Conservation (phyloP, 2,113 vertebrate species). For the Mesocricetus auratus region DNA sequence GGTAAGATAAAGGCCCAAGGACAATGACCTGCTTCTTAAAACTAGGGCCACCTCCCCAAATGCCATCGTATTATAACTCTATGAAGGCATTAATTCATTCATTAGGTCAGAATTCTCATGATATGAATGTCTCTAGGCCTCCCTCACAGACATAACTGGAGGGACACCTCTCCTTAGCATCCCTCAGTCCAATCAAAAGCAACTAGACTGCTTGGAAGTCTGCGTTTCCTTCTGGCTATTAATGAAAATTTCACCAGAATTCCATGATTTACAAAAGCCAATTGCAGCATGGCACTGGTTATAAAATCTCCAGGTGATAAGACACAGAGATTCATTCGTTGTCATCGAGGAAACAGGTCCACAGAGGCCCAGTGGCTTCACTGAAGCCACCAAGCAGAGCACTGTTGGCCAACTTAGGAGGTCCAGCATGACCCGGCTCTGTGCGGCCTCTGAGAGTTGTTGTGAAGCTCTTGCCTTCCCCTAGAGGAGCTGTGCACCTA, state of each 20-base stretch:
- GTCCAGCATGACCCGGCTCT: neutral
- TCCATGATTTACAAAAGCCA: slow-evolving; percentile 4
- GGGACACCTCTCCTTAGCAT: neutral
- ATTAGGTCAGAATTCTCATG: neutral
- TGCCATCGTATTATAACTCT: neutral
- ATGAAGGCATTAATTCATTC: neutral
- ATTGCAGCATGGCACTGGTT: neutral
- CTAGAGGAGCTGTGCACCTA: neutral
- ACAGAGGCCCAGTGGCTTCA: neutral
- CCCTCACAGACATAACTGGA: neutral
- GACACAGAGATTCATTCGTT: neutral
- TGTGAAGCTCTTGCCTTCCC: neutral
- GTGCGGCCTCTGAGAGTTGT: neutral
- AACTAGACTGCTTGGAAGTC: neutral
- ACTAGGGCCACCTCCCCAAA: neutral
- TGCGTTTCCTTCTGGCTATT: slow-evolving; percentile 24
- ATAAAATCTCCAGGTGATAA: neutral
- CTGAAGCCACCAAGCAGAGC: neutral
- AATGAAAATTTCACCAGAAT: neutral
- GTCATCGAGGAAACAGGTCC: neutral
- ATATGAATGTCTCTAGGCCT: neutral
- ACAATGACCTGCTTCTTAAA: neutral
- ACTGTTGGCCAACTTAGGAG: neutral
- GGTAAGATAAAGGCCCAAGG: neutral
- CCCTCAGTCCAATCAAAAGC: neutral